Evolutionary conservation across 2,113 vertebrate species (phyloP), one percentile per base, ranked within the genome.

Genomic region (Heterocephalus glaber): DNA sequence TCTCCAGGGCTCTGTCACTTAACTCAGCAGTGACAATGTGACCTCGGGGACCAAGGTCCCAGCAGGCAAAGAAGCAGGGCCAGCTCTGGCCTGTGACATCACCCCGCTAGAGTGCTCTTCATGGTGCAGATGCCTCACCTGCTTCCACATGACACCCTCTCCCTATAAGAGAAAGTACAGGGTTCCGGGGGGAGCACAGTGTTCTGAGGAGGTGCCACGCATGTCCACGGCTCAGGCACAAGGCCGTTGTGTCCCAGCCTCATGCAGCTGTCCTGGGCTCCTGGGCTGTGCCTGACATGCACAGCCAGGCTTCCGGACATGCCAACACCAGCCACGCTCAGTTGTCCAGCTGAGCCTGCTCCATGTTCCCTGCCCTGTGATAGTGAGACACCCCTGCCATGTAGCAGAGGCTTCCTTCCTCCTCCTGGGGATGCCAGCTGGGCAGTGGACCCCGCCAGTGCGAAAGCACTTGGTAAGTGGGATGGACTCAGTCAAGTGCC

Each of bases 91-190:
- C 1, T n/a, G 1, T 38, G 1, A 8, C 0, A 0, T 8, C 0
- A 2, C 2, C 19, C 60, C 3, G 0, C 47, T 0, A 0, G 1
- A 7, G 44, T 6, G 47, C 20, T 33, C 80, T 12, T 60, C 0
- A 0, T 49, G 11, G 44, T 47, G 5, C 9, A 0, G 0, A 17
- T 2, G 5, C 22, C 16, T 22, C 10, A 7, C 20, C 11, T 35
- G 0, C 35, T 30, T 12, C 17, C n/a, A 6, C 1, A 0, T 41
- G 4, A 3, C n/a, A 7, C 41, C n/a, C 49, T 17, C 56, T 52
- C 58, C 47, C 63, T 12, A 72, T 13, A 38, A 22, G 76, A 35
- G 0, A 35, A 35, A 20, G 63, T 3, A 1, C 81, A 12, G 41
- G 66, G 13, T 13, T 52, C 72, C 12, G 22, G 7, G 1, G 1